Evolutionary conservation across 1,140 invertebrate species (phyloP), one percentile per base, ranked within the genome.

Genomic region (Acarapis woodi): DNA sequence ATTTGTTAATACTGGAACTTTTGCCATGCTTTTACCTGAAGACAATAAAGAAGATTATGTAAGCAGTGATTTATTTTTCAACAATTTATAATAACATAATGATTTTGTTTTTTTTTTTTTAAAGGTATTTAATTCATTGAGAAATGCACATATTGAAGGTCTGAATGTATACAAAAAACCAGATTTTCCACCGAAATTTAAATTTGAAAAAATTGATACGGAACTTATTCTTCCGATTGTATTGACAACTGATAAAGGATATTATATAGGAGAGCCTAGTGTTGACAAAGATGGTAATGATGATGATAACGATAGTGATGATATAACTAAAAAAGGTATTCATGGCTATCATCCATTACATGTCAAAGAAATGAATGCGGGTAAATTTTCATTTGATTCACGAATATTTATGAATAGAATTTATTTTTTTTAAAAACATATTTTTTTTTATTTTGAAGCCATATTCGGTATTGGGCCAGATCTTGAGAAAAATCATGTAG

Each of bases 191-290:
- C 47, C 61, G 20, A 51, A 57, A 36, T 68, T 60, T 53, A 62
- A 68, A 47, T 70, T 66, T 39, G 58, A 54, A 37, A 60, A 66
- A 26, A 66, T 65, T 47, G 6, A n/a, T n/a, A n/a, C n/a, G n/a
- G 44, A 48, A 20, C 48, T 69, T 35, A 52, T 68, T n/a, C 60
- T 62, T 18, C 58, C 63, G 3, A 63, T 69, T 43, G 48, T 67
- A 37, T 44, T 65, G 0, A 49, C 65, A 22, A 62, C 65, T 2
- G 59, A 69, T 46, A 42, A 56, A 23, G 61, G 62, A 29, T 67
- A 65, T 23, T 38, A 33, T 8, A 47, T 47, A 18, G 39, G 42
- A 37, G 35, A 41, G 14, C 6, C n/a, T 8, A 26, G 25, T 26
- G n/a, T n/a, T n/a, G n/a, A n/a, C n/a, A n/a, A n/a, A n/a, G n/a